Percentiles rank a stretch among this genome's conserved stretches.
Conservation (phyloP, 1,140 invertebrate genomes). For the Hydropsyche tenuis region DNA sequence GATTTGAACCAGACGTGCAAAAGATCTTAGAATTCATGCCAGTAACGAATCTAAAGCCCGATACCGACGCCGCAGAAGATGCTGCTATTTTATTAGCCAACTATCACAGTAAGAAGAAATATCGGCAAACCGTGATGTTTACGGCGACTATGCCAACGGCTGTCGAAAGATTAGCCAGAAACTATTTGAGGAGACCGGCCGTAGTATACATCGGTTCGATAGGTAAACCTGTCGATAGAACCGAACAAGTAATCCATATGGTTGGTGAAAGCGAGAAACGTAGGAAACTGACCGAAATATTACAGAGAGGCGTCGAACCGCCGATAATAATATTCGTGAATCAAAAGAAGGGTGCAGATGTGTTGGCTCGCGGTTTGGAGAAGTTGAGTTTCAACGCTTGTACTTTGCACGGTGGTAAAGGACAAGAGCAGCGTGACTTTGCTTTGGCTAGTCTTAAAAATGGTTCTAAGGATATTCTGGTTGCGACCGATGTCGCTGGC, state of each 20-base stretch:
- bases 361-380: slow-evolving; percentile 95
- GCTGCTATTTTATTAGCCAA: slow-evolving; percentile 89
- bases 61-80: slow-evolving; percentile 98
- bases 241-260: slow-evolving; percentile 97
- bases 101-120: slow-evolving; percentile 98
- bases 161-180: slow-evolving; percentile 94
- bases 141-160: slow-evolving; percentile 99
- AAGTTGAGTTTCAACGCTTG: slow-evolving; percentile 97
- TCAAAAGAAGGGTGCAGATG: slow-evolving; percentile 99
- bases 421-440: slow-evolving; percentile 99
- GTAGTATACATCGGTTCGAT: slow-evolving; percentile 99
- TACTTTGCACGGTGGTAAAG: slow-evolving; percentile 99
- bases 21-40: slow-evolving; percentile 99
- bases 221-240: slow-evolving; percentile 97
- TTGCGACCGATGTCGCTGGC: slow-evolving; percentile 99
- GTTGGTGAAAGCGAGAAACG: slow-evolving; percentile 94
- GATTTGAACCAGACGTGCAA: slow-evolving; percentile 98
- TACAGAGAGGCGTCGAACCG: slow-evolving; percentile 87
- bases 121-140: slow-evolving; percentile 99
- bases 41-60: slow-evolving; percentile 97
- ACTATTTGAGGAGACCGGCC: slow-evolving; percentile 93
- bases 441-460: slow-evolving; percentile 94
- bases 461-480: slow-evolving; percentile 95
- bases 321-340: slow-evolving; percentile 99
- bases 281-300: slow-evolving; percentile 85